These are phyloP conservation scores for Urosaurus nigricauda DNA, from an alignment of 2,797 vertebrate species.

Conservation along the genomic window DNA sequence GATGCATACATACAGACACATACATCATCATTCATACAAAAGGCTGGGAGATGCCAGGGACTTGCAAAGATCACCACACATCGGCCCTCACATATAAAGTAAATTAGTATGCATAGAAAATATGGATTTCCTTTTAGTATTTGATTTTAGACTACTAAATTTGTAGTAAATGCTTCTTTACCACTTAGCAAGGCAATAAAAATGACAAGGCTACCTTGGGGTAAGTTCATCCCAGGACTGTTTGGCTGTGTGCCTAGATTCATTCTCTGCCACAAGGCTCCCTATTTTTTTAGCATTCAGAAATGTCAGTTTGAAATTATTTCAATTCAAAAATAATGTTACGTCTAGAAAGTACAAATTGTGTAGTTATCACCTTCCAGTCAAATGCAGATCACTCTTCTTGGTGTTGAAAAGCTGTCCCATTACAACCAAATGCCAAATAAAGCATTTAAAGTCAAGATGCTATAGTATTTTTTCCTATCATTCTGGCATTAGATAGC, in stretches of 20 bases:
- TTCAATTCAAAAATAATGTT: constrained; percentile 1
- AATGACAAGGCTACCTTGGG: neutral
- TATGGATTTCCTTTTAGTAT: neutral
- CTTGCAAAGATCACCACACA: neutral
- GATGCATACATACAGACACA: neutral
- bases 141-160: neutral
- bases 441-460: neutral
- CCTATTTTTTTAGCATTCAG: neutral
- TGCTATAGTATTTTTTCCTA: neutral
- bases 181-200: neutral
- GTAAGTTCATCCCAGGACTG: neutral
- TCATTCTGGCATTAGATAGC: fast-evolving
- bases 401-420: neutral
- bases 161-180: neutral
- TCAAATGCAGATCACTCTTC: neutral
- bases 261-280: constrained; percentile 7
- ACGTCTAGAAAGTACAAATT: neutral
- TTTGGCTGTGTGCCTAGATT: neutral
- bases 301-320: neutral
- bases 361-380: neutral
- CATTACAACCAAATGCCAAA: neutral
- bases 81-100: neutral
- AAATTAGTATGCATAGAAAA: neutral
- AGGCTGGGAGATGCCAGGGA: neutral
- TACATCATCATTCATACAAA: neutral